These are phyloP conservation scores for Pseudochaenichthys georgianus DNA, from an alignment of 2,797 vertebrate genomes.

Conservation along the genomic window DNA sequence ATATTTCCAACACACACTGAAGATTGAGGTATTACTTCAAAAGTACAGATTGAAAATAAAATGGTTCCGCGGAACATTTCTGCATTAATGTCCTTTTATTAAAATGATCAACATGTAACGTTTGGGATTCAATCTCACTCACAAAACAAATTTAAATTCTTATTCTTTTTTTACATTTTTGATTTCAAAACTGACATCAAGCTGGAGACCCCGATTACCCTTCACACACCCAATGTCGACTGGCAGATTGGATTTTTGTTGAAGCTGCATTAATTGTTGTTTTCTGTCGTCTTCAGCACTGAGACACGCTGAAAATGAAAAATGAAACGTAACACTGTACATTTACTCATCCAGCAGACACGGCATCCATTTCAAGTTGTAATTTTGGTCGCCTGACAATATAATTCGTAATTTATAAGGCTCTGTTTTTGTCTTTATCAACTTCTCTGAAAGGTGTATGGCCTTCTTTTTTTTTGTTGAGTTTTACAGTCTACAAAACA, in stretches of 20 bases:
- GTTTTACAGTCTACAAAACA: neutral
- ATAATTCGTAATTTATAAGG: neutral
- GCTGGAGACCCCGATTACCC: constrained; percentile 22
- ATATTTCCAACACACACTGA: neutral
- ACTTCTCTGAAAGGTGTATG: neutral
- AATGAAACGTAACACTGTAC: neutral
- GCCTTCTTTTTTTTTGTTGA: neutral
- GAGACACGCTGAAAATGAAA: neutral
- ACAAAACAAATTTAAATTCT: constrained; percentile 32
- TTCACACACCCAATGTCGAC: neutral
- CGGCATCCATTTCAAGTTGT: neutral
- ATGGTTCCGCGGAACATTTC: constrained; percentile 38
- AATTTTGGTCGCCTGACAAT: neutral
- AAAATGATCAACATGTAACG: constrained; percentile 58
- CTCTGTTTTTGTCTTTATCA: neutral
- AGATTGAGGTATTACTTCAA: constrained; percentile 22
- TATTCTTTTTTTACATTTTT: constrained; percentile 53
- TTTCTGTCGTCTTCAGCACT: neutral
- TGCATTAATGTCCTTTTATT: constrained; percentile 51
- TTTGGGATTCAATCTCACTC: constrained; percentile 64
- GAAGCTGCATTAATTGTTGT: neutral
- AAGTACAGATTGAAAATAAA: constrained; percentile 40
- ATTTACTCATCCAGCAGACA: neutral
- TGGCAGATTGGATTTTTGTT: neutral
- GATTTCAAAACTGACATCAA: constrained; percentile 57